A percentile compares a stretch with the other conserved stretches of the same genome.
Conservation (phyloP, 2,113 vertebrate genomes). For the Smithornis capensis region DNA sequence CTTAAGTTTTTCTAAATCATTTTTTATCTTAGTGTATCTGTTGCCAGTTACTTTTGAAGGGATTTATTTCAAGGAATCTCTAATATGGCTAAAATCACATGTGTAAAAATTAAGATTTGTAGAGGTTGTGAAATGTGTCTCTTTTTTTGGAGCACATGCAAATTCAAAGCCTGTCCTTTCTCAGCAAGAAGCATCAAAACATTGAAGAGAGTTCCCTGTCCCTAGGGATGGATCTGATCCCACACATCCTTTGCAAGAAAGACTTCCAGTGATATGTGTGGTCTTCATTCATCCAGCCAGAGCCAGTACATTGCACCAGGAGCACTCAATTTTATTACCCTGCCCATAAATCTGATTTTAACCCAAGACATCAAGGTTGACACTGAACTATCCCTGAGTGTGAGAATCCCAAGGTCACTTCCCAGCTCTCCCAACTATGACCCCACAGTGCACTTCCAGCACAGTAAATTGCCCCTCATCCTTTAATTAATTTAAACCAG, state of each 20-base stretch:
- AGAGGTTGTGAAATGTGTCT: background rate
- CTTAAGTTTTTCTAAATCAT: background rate
- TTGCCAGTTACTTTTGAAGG: background rate
- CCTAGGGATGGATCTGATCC: background rate
- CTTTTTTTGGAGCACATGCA: background rate
- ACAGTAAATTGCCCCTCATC: background rate
- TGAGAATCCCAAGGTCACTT: background rate
- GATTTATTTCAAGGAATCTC: background rate
- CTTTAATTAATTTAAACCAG: background rate
- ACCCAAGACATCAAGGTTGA: background rate
- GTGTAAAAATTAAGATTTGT: background rate
- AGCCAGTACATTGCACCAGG: background rate
- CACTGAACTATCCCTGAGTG: background rate
- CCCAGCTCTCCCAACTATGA: background rate
- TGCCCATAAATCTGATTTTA: background rate
- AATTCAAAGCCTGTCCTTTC: background rate
- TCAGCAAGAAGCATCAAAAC: background rate
- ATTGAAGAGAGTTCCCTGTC: background rate
- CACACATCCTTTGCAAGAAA: background rate
- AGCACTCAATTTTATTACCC: background rate
- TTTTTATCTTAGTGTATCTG: background rate
- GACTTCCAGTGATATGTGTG: rapidly evolving
- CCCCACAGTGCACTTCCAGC: background rate
- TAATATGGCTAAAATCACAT: background rate
- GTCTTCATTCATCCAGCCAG: background rate